These are phyloP conservation scores for Coelopa pilipes DNA, from an alignment of 2,888 invertebrate species.

Conservation along the genomic window DNA sequence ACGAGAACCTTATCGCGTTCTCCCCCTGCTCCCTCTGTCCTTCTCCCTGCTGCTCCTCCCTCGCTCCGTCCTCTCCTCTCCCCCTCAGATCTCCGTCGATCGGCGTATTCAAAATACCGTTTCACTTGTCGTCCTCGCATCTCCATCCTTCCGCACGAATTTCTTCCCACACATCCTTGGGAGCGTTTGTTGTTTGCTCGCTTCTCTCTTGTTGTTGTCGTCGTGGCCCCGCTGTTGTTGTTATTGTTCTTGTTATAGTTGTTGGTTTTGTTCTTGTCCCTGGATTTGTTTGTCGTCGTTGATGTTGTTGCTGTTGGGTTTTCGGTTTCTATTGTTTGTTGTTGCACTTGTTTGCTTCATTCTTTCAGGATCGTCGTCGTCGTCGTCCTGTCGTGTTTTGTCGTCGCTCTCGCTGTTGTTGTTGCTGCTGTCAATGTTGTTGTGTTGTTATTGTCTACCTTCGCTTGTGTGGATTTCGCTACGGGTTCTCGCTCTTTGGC, in stretches of 20 bases:
- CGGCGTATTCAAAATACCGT: constrained; percentile 20
- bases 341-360: constrained; percentile 8
- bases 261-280: constrained; percentile 4
- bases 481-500: constrained; percentile 15
- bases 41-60: not conserved
- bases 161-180: constrained; percentile 28
- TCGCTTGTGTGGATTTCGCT: constrained; percentile 7
- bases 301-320: not conserved
- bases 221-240: not conserved
- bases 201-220: not conserved
- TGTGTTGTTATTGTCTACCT: not conserved
- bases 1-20: not conserved
- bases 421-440: constrained; percentile 5
- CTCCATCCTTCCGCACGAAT: not conserved
- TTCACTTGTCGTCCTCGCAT: constrained; percentile 15
- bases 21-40: not conserved
- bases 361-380: not conserved
- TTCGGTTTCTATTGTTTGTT: not conserved
- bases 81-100: not conserved
- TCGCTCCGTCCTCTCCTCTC: not conserved
- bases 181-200: not conserved
- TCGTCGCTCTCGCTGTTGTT: not conserved
- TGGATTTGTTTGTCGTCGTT: not conserved
- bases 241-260: constrained; percentile 19
- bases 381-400: not conserved